Percentiles rank a stretch among this genome's conserved stretches.
These are phyloP conservation scores for Coenonympha arcania DNA, from an alignment of 2,888 invertebrate species.

Conservation along the genomic window DNA sequence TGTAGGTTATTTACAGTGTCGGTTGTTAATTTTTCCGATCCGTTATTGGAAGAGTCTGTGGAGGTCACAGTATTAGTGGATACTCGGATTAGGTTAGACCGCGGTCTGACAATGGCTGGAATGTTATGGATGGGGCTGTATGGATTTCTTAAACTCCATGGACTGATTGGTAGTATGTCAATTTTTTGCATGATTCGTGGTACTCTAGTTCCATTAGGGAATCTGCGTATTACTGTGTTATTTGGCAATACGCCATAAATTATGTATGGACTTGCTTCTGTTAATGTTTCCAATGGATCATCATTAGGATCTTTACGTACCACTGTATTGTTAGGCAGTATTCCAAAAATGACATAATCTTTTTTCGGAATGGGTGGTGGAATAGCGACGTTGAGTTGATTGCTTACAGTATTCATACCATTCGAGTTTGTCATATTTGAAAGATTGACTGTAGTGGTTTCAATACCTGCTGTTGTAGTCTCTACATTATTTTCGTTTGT, in stretches of 20 bases:
- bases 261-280: slow-evolving; percentile 81
- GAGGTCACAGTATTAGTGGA: slow-evolving; percentile 79
- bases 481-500: slow-evolving; percentile 37
- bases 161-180: slow-evolving; percentile 76
- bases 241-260: slow-evolving; percentile 84
- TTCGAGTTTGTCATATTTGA: slow-evolving; percentile 37
- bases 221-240: slow-evolving; percentile 85
- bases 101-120: slow-evolving; percentile 73
- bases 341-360: slow-evolving; percentile 83
- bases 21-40: slow-evolving; percentile 70
- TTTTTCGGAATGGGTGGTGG: slow-evolving; percentile 67
- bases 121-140: slow-evolving; percentile 76
- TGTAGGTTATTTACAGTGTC: slow-evolving; percentile 74
- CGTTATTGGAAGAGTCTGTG: slow-evolving; percentile 74
- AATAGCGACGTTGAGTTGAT: slow-evolving; percentile 39
- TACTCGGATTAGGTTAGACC: slow-evolving; percentile 76
- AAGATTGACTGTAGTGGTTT: slow-evolving; percentile 32
- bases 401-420: slow-evolving; percentile 36
- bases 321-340: slow-evolving; percentile 84
- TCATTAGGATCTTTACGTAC: slow-evolving; percentile 82
- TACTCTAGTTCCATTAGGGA: slow-evolving; percentile 85
- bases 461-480: slow-evolving; percentile 35
- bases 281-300: slow-evolving; percentile 77
- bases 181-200: slow-evolving; percentile 77
- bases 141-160: slow-evolving; percentile 75